These are phyloP conservation scores for Hymenopus coronatus DNA, from an alignment of 2,888 invertebrate species.

Conservation along the genomic window DNA sequence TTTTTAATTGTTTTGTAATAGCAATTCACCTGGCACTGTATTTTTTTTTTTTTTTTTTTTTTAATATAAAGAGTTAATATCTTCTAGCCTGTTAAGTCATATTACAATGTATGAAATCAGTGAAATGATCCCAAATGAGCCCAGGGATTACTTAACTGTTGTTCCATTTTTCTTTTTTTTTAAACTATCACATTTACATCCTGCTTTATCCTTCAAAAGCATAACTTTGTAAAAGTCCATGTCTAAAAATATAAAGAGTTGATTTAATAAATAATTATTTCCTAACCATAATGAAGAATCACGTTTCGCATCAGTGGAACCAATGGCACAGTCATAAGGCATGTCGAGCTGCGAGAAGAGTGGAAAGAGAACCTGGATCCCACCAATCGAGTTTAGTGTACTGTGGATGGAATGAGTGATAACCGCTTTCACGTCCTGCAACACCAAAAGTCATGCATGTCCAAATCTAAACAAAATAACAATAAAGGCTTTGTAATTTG, in stretches of 20 bases:
- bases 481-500: neutral
- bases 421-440: conserved; percentile 97
- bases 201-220: too few relatives aligned
- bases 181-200: too few relatives aligned
- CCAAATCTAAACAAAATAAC: neutral
- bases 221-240: neutral
- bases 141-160: too few relatives aligned
- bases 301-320: conserved; percentile 74
- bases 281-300: conserved; percentile 86
- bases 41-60: too few relatives aligned
- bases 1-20: too few relatives aligned
- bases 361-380: conserved; percentile 96
- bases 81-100: too few relatives aligned
- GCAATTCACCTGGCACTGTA: too few relatives aligned
- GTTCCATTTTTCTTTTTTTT: too few relatives aligned
- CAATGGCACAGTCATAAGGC: conserved; percentile 73
- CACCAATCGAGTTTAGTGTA: conserved; percentile 97
- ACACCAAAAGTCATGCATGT: conserved; percentile 37
- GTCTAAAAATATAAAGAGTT: too few relatives aligned
- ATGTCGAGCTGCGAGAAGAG: conserved; percentile 96
- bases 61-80: too few relatives aligned
- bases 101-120: too few relatives aligned
- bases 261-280: neutral
- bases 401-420: conserved; percentile 99
- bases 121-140: too few relatives aligned